Percentiles rank a stretch among this genome's conserved stretches.
Evolutionary conservation across 2,797 vertebrate genomes (phyloP).

Genomic region (Pipistrellus pipistrellus): DNA sequence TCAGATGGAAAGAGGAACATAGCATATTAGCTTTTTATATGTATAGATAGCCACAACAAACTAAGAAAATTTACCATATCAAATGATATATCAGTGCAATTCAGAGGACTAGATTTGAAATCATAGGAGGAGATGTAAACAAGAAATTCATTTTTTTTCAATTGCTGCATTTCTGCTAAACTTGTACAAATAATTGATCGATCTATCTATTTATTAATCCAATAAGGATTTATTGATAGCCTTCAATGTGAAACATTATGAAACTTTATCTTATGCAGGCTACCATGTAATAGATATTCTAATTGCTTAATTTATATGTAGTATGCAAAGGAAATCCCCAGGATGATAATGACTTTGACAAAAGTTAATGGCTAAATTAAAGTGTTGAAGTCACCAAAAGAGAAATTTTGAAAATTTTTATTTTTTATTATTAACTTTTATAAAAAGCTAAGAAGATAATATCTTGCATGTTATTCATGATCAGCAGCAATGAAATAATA

Average conservation of each 20-base stretch:
- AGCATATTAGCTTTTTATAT: too few relatives aligned
- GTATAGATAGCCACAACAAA: neutral
- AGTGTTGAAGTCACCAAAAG: constrained; percentile 13
- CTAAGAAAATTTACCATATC: neutral
- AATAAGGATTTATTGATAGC: constrained; percentile 11
- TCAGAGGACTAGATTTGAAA: neutral
- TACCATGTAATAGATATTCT: neutral
- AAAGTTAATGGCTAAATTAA: constrained; percentile 56
- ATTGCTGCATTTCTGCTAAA: constrained; percentile 8
- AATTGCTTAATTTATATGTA: constrained; percentile 12
- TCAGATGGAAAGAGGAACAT: too few relatives aligned
- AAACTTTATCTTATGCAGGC: neutral
- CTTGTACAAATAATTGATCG: neutral
- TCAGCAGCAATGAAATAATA: constrained; percentile 58
- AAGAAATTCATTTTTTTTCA: constrained; percentile 1
- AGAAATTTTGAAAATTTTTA: neutral
- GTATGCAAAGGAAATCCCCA: constrained; percentile 9
- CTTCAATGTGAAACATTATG: neutral
- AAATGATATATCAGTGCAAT: neutral
- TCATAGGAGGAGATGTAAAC: neutral
- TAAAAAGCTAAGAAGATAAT: constrained; percentile 40
- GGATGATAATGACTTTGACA: neutral
- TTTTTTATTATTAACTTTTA: constrained; percentile 59
- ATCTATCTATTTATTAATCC: neutral
- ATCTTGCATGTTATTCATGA: constrained; percentile 6